Percentiles rank a stretch among this genome's conserved stretches.
Conservation (phyloP, 2,797 vertebrate species). For the Agapornis canus region DNA sequence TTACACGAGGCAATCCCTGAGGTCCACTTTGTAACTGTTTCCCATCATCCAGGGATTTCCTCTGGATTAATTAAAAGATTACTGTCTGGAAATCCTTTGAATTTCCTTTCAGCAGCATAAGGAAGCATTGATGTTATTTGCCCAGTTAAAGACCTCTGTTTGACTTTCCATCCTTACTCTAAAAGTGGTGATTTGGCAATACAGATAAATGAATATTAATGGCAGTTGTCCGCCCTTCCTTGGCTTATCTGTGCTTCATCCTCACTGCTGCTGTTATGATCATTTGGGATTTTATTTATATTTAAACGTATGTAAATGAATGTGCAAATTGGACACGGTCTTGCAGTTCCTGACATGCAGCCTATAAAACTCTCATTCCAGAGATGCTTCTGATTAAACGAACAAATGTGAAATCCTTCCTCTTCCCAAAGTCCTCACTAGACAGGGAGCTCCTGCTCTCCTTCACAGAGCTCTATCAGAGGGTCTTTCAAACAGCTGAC, state of each 20-base stretch:
- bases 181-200: background rate
- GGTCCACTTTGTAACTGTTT: slow-evolving; percentile 6
- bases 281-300: slow-evolving; percentile 5
- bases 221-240: background rate
- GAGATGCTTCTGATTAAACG: background rate
- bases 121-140: slow-evolving; percentile 13
- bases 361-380: background rate
- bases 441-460: background rate
- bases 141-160: slow-evolving; percentile 5
- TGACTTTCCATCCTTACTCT: background rate
- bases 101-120: slow-evolving; percentile 8
- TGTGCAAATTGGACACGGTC: background rate
- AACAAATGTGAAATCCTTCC: background rate
- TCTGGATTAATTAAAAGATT: slow-evolving; percentile 36
- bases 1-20: background rate
- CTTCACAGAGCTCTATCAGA: background rate
- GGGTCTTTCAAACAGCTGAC: slow-evolving; percentile 20
- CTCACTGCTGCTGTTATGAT: background rate
- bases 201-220: background rate
- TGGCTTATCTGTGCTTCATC: background rate
- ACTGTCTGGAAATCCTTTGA: slow-evolving; percentile 18
- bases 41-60: slow-evolving; percentile 37
- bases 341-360: background rate
- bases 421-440: background rate
- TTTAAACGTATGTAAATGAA: slow-evolving; percentile 6